Evolutionary conservation across 64 coral and sea anemone genomes (phyloP), one percentile per base, ranked within the genome.

Genomic region (Catalaphyllia jardinei): DNA sequence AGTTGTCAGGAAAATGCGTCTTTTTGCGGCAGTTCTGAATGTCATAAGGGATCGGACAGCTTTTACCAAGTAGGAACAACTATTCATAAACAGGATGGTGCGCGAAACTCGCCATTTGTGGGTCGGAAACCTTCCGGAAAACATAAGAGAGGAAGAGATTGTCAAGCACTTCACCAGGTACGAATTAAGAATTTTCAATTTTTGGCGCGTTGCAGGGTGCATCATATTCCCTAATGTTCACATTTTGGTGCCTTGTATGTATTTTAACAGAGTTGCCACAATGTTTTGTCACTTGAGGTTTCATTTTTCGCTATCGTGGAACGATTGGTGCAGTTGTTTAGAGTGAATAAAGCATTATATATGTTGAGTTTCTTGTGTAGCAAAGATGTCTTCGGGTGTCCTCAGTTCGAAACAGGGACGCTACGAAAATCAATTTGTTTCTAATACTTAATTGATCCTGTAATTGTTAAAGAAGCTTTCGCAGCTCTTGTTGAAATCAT

Each of bases 91-190:
- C 87, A 92, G 17, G 77, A 97, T 97, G 95, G 97, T 99, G 30
- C 90, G 97, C 0, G 97, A 99, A 95, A 95, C 97, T 35, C 91
- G 97, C 67, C 97, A 99, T 95, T 80, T 99, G 74, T 99, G 97
- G 97, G 97, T 99, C 59, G 97, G 97, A 83, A 99, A 99, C 88
- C 78, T 99, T 27, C 97, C 97, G 16, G 97, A 99, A 65, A 95
- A 94, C 64, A 93, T 95, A 31, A 63, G 94, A 73, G 93, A 99
- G 60, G 93, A 95, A 60, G 92, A 99, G 60, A 93, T 99, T 60
- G 94, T 99, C 46, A 93, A 99, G 57, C 91, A 99, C 73, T 99
- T 99, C 72, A 83, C 91, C 1, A 90, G 97, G 97, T 99, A 62
- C 73, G 67, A 46, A 71, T 63, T 10, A 4, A 57, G 9, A 65